phyloP scores from a whole-genome alignment of 1,140 invertebrate species.

The Paracyclopina nana region DNA sequence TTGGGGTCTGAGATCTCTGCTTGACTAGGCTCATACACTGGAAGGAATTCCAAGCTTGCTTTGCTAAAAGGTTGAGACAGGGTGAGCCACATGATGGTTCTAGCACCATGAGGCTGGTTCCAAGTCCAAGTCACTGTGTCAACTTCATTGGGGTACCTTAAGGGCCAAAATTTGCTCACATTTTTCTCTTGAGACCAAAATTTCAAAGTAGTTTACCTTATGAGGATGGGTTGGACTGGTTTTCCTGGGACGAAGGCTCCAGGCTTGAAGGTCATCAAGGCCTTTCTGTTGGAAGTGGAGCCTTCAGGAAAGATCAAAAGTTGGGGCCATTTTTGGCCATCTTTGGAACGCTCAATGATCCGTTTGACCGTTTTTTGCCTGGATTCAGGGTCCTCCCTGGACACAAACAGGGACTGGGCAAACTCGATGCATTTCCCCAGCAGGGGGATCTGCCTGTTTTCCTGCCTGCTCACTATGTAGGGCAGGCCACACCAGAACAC shows the following conservation, averaged over 20 bases:
- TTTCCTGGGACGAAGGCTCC: constrained; percentile 74
- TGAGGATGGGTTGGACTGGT: constrained; percentile 78
- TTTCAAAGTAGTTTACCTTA: too few relatives aligned
- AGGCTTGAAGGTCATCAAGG: constrained; percentile 83
- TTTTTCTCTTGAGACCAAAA: too few relatives aligned
- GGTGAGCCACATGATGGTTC: constrained; percentile 69
- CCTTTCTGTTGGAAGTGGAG: constrained; percentile 66
- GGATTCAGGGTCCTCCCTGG: constrained; percentile 74
- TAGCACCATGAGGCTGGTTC: constrained; percentile 59
- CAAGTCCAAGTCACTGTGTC: constrained; percentile 93
- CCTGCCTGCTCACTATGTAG: constrained; percentile 51
- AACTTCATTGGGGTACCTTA: constrained; percentile 70
- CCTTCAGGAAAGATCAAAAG: constrained; percentile 88
- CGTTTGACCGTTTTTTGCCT: constrained; percentile 72
- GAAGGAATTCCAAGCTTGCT: constrained; percentile 83
- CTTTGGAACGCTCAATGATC: constrained; percentile 62
- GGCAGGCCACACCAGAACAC: constrained; percentile 54
- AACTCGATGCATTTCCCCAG: constrained; percentile 75
- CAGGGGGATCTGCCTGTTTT: constrained; percentile 51
- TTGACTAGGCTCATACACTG: constrained; percentile 67
- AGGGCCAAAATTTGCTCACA: too few relatives aligned
- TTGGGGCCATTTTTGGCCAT: constrained; percentile 75
- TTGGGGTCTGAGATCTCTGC: constrained; percentile 68
- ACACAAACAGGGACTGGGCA: constrained; percentile 82
- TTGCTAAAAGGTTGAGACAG: constrained; percentile 70